A percentile compares a stretch with the other conserved stretches of the same genome.
Conservation (phyloP, 2,113 vertebrate genomes). For the Callipepla squamata region DNA sequence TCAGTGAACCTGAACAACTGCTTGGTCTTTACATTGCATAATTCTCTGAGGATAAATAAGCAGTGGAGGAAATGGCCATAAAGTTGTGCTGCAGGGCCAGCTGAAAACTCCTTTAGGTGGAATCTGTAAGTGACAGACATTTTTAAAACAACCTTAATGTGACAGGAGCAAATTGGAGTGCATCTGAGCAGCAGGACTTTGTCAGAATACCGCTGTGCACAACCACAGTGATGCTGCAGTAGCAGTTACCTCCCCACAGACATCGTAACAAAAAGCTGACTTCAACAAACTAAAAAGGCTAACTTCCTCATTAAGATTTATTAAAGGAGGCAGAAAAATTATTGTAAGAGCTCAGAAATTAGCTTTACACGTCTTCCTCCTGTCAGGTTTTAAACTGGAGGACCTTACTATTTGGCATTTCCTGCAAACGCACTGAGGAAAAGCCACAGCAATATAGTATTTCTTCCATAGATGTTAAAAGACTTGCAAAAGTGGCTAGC, state of each 20-base stretch:
- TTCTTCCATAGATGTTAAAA: constrained; percentile 42
- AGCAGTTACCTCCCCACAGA: fast-evolving
- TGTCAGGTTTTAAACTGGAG: constrained; percentile 5
- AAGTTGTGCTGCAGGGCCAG: neutral
- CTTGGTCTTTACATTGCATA: neutral
- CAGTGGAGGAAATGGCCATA: neutral
- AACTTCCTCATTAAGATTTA: neutral
- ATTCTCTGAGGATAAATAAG: constrained; percentile 30
- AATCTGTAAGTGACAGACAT: neutral
- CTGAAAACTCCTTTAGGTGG: constrained; percentile 11
- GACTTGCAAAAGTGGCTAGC: constrained; percentile 24
- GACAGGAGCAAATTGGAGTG: neutral
- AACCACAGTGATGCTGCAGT: neutral
- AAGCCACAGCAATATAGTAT: constrained; percentile 43
- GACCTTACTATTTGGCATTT: constrained; percentile 19
- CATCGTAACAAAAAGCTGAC: neutral
- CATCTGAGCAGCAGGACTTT: neutral
- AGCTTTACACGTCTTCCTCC: neutral
- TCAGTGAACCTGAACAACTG: constrained; percentile 41
- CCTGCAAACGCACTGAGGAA: constrained; percentile 57
- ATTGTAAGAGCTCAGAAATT: neutral
- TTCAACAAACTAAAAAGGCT: neutral
- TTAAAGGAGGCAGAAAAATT: neutral
- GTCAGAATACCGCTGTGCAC: neutral
- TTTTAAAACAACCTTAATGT: neutral